Evolutionary conservation across 2,797 vertebrate species (phyloP).

Genomic region (Spondyliosoma cantharus): DNA sequence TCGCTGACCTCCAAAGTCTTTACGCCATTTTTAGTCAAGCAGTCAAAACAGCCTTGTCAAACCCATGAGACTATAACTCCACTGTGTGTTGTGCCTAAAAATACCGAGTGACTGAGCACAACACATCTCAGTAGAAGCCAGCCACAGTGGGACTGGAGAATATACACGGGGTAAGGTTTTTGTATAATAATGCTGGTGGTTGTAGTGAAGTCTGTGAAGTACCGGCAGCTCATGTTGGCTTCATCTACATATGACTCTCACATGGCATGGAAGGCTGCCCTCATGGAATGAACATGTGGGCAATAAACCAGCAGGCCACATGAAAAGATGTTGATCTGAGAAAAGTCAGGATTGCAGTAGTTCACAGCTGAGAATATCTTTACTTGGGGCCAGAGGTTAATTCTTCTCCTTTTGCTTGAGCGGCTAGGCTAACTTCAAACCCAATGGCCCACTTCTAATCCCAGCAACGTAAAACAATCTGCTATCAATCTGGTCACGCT

Average conservation of each 20-base stretch:
- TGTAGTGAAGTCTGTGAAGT: background rate
- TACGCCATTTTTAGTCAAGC: constrained; percentile 67
- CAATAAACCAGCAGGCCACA: constrained; percentile 22
- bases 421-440: constrained; percentile 61
- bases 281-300: constrained; percentile 15
- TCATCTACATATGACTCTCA: constrained; percentile 7
- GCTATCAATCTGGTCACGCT: constrained; percentile 72
- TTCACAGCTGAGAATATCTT: constrained; percentile 56
- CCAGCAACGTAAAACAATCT: constrained; percentile 70
- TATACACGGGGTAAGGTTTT: background rate
- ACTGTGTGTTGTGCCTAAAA: constrained; percentile 58
- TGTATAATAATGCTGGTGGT: background rate
- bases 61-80: constrained; percentile 57
- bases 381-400: constrained; percentile 58
- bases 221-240: constrained; percentile 1
- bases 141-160: constrained; percentile 22
- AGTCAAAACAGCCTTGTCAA: constrained; percentile 57
- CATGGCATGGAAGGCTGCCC: background rate
- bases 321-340: constrained; percentile 36
- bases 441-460: constrained; percentile 67
- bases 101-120: constrained; percentile 39
- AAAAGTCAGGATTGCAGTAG: constrained; percentile 38
- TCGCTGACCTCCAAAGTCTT: constrained; percentile 59
- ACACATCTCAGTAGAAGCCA: constrained; percentile 40
- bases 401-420: constrained; percentile 53